phyloP scores from a whole-genome alignment of 2,113 vertebrate genomes.

The Neoarius graeffei region DNA sequence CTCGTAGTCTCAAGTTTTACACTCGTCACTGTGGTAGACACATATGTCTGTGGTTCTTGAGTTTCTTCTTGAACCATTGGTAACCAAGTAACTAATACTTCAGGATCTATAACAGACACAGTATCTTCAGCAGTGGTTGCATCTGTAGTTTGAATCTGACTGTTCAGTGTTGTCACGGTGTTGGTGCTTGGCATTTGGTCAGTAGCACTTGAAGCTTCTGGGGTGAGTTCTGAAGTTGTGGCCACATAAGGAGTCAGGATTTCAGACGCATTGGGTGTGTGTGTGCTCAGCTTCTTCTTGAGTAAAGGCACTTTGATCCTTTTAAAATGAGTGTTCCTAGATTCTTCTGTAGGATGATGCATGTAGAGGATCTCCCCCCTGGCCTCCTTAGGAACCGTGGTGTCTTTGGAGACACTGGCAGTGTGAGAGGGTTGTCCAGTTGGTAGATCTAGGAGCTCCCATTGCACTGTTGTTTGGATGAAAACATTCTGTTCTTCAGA shows the following conservation, averaged over 20 bases:
- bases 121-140: conserved; percentile 22
- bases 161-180: neutral
- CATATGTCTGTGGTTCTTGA: neutral
- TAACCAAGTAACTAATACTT: conserved; percentile 63
- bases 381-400: conserved; percentile 62
- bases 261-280: conserved; percentile 2
- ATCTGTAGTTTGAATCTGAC: conserved; percentile 33
- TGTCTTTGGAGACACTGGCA: conserved; percentile 23
- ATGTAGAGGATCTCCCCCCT: conserved; percentile 67
- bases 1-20: conserved; percentile 28
- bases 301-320: conserved; percentile 49
- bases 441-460: conserved; percentile 65
- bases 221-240: conserved; percentile 53
- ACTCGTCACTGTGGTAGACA: conserved; percentile 39
- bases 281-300: conserved; percentile 50
- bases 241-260: conserved; percentile 46
- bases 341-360: conserved; percentile 50
- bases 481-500: conserved; percentile 49
- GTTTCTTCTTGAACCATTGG: conserved; percentile 55
- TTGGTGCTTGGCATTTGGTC: conserved; percentile 32
- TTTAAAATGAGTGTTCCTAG: conserved; percentile 29
- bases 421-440: conserved; percentile 45
- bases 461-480: conserved; percentile 64
- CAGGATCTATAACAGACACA: conserved; percentile 47
- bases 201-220: conserved; percentile 41